phyloP scores from a whole-genome alignment of 2,888 invertebrate genomes.

The Timema podura region DNA sequence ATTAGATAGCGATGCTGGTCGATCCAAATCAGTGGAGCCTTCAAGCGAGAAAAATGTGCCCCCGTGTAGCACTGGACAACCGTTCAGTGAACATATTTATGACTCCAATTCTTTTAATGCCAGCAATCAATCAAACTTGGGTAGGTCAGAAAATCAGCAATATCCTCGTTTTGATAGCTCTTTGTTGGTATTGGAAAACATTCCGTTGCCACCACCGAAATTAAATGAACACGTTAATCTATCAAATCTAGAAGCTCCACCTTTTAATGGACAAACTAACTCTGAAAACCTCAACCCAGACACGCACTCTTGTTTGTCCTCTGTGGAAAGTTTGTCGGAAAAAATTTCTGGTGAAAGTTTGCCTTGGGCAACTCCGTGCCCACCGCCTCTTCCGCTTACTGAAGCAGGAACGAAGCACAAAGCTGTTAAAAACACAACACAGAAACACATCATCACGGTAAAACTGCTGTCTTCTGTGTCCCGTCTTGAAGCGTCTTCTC shows the following conservation, averaged over 20 bases:
- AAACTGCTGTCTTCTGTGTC: constrained; percentile 24
- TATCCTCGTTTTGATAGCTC: neutral
- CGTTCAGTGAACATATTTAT: neutral
- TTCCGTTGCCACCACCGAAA: constrained; percentile 26
- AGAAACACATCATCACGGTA: constrained; percentile 23
- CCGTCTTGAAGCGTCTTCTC: constrained; percentile 15
- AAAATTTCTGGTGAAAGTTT: neutral
- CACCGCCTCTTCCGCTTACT: neutral
- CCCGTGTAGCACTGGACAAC: neutral
- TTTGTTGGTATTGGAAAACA: constrained; percentile 21
- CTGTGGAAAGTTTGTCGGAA: neutral
- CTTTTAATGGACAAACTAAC: too few species aligned
- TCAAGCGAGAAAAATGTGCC: neutral
- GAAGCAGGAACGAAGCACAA: neutral
- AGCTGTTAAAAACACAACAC: constrained; percentile 15
- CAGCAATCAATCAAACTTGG: neutral
- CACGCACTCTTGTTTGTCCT: too few species aligned
- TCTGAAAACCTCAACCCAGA: too few species aligned
- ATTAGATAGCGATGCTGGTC: constrained; percentile 18
- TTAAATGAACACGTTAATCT: neutral
- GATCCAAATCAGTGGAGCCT: constrained; percentile 6
- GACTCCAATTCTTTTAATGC: too few species aligned
- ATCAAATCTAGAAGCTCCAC: too few species aligned
- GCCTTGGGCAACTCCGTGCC: neutral
- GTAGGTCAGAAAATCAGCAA: neutral